These are phyloP conservation scores for Trisateles emortualis DNA, from an alignment of 2,888 invertebrate species.

Conservation along the genomic window DNA sequence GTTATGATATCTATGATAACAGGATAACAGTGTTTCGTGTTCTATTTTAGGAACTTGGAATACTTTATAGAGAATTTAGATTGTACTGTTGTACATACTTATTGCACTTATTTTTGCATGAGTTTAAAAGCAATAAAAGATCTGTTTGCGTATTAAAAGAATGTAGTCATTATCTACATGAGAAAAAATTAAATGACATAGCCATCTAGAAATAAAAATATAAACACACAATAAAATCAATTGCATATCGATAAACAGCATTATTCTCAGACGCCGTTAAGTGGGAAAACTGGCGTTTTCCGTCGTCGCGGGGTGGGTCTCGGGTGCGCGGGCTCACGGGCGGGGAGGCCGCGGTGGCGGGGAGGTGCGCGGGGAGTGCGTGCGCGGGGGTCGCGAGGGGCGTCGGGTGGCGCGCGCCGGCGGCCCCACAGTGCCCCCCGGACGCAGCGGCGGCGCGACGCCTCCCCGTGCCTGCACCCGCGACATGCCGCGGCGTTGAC, in stretches of 20 bases:
- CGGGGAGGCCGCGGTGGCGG: conserved; percentile 51
- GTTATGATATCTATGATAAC: conserved; percentile 28
- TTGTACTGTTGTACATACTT: not conserved
- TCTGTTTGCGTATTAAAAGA: too few relatives aligned
- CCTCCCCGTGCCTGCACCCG: conserved; percentile 79
- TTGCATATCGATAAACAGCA: conserved; percentile 61
- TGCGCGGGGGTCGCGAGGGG: conserved; percentile 55
- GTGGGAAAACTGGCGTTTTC: conserved; percentile 83
- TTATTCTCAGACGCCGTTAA: conserved; percentile 66
- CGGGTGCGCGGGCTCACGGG: conserved; percentile 53
- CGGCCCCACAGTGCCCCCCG: conserved; percentile 78
- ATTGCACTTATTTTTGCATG: not conserved
- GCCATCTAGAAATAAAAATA: conserved; percentile 9
- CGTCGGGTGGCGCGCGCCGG: conserved; percentile 57
- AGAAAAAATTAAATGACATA: not conserved
- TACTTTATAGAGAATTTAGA: not conserved
- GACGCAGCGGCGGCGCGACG: conserved; percentile 84
- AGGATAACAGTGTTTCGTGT: conserved; percentile 11
- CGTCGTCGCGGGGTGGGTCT: conserved; percentile 67
- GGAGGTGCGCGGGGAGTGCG: conserved; percentile 51
- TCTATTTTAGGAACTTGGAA: not conserved
- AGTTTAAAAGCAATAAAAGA: too few relatives aligned
- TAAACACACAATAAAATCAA: conserved; percentile 59
- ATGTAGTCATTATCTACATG: too few relatives aligned
- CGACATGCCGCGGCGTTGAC: conserved; percentile 79